phyloP scores from a whole-genome alignment of 2,888 invertebrate genomes.

The Elysia crispata region DNA sequence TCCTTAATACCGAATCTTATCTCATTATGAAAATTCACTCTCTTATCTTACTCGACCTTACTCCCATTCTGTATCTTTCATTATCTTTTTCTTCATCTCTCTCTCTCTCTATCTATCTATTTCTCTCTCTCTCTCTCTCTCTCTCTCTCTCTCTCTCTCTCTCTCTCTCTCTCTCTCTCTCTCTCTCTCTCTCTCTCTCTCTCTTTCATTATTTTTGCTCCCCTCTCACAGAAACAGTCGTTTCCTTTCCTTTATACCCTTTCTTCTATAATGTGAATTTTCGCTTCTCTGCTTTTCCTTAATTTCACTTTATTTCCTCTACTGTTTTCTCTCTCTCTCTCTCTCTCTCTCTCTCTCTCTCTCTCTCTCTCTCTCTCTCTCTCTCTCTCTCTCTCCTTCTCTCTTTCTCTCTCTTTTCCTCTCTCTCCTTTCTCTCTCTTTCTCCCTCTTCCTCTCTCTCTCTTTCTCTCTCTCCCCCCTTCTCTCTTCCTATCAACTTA shows the following conservation, averaged over 20 bases:
- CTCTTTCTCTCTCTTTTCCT: not conserved
- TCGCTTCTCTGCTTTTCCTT: slow-evolving; percentile 19
- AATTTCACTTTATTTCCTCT: slow-evolving; percentile 14
- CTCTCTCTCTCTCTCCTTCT: not conserved
- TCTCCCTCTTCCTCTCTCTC: no score
- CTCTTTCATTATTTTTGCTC: not conserved
- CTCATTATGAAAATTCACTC: no score
- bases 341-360: slow-evolving; percentile 18
- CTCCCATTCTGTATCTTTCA: slow-evolving; percentile 10
- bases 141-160: slow-evolving; percentile 19
- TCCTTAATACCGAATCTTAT: no score
- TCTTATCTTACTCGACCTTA: not conserved
- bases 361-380: slow-evolving; percentile 34
- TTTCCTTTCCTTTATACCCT: no score
- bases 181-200: slow-evolving; percentile 27
- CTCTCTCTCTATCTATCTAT: slow-evolving; percentile 14
- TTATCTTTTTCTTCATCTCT: slow-evolving; percentile 9
- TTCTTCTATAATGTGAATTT: no score
- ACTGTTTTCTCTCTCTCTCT: slow-evolving; percentile 12
- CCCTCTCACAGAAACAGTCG: no score
- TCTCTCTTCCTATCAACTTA: no score
- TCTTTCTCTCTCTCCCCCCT: no score
- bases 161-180: slow-evolving; percentile 21
- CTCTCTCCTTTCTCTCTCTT: no score
- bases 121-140: slow-evolving; percentile 16